phyloP scores from a whole-genome alignment of 2,113 vertebrate species.

The Numenius arquata region DNA sequence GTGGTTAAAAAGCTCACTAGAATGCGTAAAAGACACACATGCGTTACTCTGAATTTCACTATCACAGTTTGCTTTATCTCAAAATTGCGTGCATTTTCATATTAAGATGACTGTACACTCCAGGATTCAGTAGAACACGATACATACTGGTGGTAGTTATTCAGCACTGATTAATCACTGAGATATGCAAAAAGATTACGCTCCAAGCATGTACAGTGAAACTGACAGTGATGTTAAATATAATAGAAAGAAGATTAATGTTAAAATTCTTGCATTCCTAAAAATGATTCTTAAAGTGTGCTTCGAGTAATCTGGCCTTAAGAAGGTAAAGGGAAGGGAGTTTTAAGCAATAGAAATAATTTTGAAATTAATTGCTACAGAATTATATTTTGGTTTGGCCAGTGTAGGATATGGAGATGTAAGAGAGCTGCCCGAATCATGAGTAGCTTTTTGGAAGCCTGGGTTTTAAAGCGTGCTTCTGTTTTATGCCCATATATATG shows the following conservation, averaged over 20 bases:
- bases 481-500: not conserved
- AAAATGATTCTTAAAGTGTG: not conserved
- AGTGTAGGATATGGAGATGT: too few relatives aligned
- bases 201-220: not conserved
- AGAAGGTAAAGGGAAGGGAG: not conserved
- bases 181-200: not conserved
- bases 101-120: not conserved
- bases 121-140: not conserved
- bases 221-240: not conserved
- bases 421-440: rapidly evolving
- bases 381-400: not conserved
- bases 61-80: not conserved
- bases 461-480: not conserved
- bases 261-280: not conserved
- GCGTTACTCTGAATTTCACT: not conserved
- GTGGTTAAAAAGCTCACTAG: not conserved
- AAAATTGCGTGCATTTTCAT: not conserved
- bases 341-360: not conserved
- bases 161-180: not conserved
- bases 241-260: not conserved
- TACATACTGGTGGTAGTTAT: not conserved
- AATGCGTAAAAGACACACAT: not conserved
- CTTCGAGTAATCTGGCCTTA: not conserved
- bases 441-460: not conserved
- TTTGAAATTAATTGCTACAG: not conserved